Conservation (phyloP, 2,888 invertebrate genomes). For the Leptura quadrifasciata region DNA sequence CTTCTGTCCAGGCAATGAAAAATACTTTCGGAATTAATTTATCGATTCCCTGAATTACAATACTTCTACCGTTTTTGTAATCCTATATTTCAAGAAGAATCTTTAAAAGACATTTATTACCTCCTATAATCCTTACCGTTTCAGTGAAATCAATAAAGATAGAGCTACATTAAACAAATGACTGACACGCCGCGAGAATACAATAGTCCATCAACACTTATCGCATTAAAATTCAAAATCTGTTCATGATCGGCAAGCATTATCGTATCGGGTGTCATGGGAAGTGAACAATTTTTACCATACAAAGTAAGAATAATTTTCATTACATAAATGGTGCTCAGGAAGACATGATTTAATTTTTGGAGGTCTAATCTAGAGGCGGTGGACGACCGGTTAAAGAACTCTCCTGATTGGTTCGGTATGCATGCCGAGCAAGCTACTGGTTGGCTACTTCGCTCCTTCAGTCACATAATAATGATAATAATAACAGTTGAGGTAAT, state of each 20-base stretch:
- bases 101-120: slow-evolving; percentile 8
- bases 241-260: background rate
- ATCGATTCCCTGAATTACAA: background rate
- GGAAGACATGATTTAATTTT: slow-evolving; percentile 65
- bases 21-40: background rate
- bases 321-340: slow-evolving; percentile 41
- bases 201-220: slow-evolving; percentile 28
- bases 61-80: slow-evolving; percentile 1
- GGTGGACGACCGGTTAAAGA: slow-evolving; percentile 66
- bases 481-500: slow-evolving; percentile 72
- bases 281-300: slow-evolving; percentile 5
- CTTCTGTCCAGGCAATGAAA: background rate
- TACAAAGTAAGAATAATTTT: slow-evolving; percentile 27
- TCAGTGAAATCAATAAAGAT: slow-evolving; percentile 26
- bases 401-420: slow-evolving; percentile 63
- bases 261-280: slow-evolving; percentile 7
- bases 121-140: background rate
- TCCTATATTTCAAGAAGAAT: background rate
- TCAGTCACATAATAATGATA: slow-evolving; percentile 72
- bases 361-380: slow-evolving; percentile 67
- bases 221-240: slow-evolving; percentile 28
- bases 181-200: slow-evolving; percentile 11
- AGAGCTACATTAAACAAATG: slow-evolving; percentile 21
- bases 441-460: slow-evolving; percentile 69
- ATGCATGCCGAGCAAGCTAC: slow-evolving; percentile 63